Evolutionary conservation across 2,888 invertebrate genomes (phyloP).

Genomic region (Pyrocoelia pectoralis): DNA sequence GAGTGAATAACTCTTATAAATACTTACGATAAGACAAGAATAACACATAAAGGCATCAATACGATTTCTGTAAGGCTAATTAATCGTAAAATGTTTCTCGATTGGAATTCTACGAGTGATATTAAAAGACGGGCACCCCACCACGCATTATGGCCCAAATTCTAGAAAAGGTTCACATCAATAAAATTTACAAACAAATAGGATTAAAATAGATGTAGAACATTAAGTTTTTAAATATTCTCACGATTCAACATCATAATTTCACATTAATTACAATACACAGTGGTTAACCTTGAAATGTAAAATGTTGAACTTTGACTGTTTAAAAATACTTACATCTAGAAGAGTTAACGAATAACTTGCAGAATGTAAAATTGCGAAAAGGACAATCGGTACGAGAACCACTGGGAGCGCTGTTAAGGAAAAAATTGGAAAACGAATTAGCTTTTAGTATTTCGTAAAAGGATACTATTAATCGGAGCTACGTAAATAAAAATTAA

Average conservation of each 20-base stretch:
- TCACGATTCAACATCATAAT: not conserved
- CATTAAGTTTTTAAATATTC: not conserved
- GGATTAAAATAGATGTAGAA: not conserved
- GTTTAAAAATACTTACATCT: conserved; percentile 77
- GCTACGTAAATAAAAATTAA: conserved; percentile 91
- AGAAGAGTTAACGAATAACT: conserved; percentile 89
- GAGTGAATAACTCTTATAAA: too few species aligned
- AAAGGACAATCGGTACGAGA: conserved; percentile 88
- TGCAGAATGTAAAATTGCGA: conserved; percentile 91
- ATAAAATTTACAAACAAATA: not conserved
- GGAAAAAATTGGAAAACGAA: conserved; percentile 42
- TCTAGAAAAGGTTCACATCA: conserved; percentile 64
- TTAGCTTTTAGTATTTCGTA: not conserved
- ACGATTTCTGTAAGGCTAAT: conserved; percentile 95
- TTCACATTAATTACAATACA: not conserved
- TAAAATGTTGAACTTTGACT: not conserved
- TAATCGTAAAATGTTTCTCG: conserved; percentile 86
- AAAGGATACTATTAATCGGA: conserved; percentile 89
- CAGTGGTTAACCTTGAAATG: not conserved
- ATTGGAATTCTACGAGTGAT: conserved; percentile 89
- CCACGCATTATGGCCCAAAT: conserved; percentile 90
- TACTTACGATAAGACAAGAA: conserved; percentile 88
- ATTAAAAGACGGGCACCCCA: conserved; percentile 88
- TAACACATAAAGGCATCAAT: conserved; percentile 82
- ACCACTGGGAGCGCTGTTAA: conserved; percentile 72